Base-by-base conservation (phyloP, 64 coral and sea anemone genomes). In the Anthopleura sola region DNA sequence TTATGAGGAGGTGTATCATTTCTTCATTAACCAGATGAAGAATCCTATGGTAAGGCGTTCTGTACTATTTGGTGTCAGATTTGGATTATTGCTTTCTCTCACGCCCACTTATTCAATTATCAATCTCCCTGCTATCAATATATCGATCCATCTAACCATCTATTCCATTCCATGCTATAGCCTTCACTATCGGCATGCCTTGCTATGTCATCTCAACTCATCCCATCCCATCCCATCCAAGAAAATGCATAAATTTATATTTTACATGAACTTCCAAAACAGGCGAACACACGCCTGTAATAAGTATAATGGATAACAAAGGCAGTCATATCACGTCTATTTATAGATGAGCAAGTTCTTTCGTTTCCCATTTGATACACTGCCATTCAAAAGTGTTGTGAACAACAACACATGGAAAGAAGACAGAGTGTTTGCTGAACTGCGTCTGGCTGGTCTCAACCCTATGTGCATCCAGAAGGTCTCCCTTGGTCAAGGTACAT, bases 371-470 rank as follows among this genome's bases (percentile, higher is more conserved):
- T 95, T 88, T 32, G 90, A 95, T 46, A 60, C 90, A 6, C 82
- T 88, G 32, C 86, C 86, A 10, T 95, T 95, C 29, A 88, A 95
- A 64, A 89, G 86, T 47, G 84, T 92, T 24, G 50, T 95, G 34
- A 92, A 95, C 75, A 95, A 92, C 54, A n/a, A 49, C 66, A 95
- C 94, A n/a, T 95, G 94, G 94, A 88, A 87, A 75, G 90, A 95
- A 51, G 94, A 95, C 79, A 90, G 87, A 21, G 83, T 92, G 28
- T 95, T 95, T 76, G 78, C 64, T 87, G 90, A 95, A 46, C 78
- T 90, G 86, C 89, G 93, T 4, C 86, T 95, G 33, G 93, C 93
- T 86, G 93, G 93, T 34, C 75, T 95, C 32, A 92, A 95, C 78
- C 93, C 93, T 17, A 95, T 95, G 89, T 88, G 88, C 20, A 78